phyloP scores from a whole-genome alignment of 2,113 vertebrate genomes.

The Ovibos moschatus region DNA sequence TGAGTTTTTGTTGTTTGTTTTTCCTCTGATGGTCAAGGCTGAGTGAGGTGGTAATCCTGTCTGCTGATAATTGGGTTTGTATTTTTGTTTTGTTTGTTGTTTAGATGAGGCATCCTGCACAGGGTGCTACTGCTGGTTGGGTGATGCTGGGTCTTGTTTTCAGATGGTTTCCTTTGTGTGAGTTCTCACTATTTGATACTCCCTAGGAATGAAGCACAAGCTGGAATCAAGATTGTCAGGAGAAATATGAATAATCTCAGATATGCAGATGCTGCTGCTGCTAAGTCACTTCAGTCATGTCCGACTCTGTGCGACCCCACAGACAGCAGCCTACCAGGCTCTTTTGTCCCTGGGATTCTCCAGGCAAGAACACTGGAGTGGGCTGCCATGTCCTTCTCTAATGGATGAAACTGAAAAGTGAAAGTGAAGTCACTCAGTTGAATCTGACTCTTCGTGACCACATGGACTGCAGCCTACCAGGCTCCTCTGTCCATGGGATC shows the following conservation, averaged over 20 bases:
- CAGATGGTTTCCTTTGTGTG: background rate
- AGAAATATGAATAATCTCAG: background rate
- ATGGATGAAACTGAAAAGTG: background rate
- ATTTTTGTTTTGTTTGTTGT: background rate
- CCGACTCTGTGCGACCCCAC: accelerated
- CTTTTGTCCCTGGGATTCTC: background rate
- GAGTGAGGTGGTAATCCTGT: background rate
- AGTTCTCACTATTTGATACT: background rate
- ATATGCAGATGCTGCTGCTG: background rate
- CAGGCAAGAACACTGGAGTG: background rate
- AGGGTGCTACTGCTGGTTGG: background rate
- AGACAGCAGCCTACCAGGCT: background rate
- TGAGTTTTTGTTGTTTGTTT: background rate
- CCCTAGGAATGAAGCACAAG: background rate
- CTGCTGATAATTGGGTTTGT: background rate
- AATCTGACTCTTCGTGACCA: too few relatives aligned
- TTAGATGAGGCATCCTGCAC: background rate
- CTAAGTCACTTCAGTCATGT: background rate
- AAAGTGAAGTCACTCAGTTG: background rate
- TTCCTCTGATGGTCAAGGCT: background rate
- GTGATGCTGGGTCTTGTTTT: background rate
- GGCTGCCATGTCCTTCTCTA: background rate
- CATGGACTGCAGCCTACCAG: too few relatives aligned
- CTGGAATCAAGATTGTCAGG: background rate
- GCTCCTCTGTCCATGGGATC: too few relatives aligned